Evolutionary conservation across 2,888 invertebrate species (phyloP), one percentile per base, ranked within the genome.

Genomic region (Drosophila nigritarsus): DNA sequence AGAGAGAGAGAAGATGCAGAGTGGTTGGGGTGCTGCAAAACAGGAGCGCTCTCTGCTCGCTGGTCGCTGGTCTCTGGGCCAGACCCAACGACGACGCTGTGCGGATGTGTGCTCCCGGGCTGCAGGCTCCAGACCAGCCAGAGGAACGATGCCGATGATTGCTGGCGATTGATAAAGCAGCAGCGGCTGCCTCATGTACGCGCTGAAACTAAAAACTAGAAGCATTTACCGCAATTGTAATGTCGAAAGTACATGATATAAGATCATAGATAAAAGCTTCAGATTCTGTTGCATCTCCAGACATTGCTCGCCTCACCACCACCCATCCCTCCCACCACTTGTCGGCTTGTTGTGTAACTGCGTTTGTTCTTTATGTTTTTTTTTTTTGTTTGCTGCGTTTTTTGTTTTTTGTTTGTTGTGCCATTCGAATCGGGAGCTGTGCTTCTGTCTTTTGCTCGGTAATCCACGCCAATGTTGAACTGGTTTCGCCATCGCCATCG

Each of bases 151-250:
- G 84, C 69, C 77, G 79, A 83, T 91, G 89, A 89, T 89, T 83
- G 90, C 79, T 83, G 83, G 78, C 80, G 85, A 85, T 89, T 89
- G 89, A 89, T 89, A 91, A 89, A 82, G 80, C 71, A 55, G 86
- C 53, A 34, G 53, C 32, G 73, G 83, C 91, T 88, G 90, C 81
- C 89, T 80, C 87, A 71, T 87, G 90, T 91, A 90, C 91, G 92
- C 91, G 92, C 88, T 90, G 92, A 91, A 92, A 92, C 91, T 91
- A 90, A 92, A 92, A 90, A 92, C 93, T 92, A 91, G 92, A 92
- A 93, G 92, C 92, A 92, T 92, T 91, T 92, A 91, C 92, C 92
- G 91, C 92, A 92, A 92, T 92, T 93, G 93, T 92, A 92, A 92
- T 92, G 93, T 93, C 92, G 92, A 91, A 92, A 91, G 87, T 93